Percentiles rank a stretch among this genome's conserved stretches.
Conservation (phyloP, 1,140 invertebrate species). For the Caenorhabditis inopinata region DNA sequence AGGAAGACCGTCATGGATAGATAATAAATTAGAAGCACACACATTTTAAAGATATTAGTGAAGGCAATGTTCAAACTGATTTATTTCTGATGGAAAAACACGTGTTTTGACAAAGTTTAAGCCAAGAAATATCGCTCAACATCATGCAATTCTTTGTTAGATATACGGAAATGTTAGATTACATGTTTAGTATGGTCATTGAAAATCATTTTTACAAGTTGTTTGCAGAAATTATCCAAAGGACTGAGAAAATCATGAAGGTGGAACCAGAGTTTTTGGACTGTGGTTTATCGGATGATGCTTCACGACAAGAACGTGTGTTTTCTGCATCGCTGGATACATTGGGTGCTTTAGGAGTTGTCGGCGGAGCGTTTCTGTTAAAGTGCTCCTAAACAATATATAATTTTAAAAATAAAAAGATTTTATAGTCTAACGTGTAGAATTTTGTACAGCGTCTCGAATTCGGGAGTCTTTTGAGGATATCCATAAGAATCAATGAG, state of each 20-base stretch:
- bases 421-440: background rate
- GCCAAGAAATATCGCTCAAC: too few species aligned
- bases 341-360: background rate
- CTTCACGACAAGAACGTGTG: background rate
- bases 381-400: background rate
- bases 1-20: too few species aligned
- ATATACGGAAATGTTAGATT: too few species aligned
- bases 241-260: background rate
- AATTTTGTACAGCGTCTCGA: background rate
- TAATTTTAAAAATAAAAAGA: background rate
- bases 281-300: background rate
- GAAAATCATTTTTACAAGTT: background rate
- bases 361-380: background rate
- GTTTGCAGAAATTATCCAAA: background rate
- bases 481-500: background rate
- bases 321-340: background rate
- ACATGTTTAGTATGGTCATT: too few species aligned
- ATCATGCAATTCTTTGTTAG: too few species aligned
- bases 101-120: too few species aligned
- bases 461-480: background rate
- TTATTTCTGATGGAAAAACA: too few species aligned
- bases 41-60: too few species aligned
- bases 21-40: too few species aligned
- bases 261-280: background rate
- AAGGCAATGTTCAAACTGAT: too few species aligned